Base-by-base conservation (phyloP, 2,888 invertebrate genomes). In the Ochropleura plecta region DNA sequence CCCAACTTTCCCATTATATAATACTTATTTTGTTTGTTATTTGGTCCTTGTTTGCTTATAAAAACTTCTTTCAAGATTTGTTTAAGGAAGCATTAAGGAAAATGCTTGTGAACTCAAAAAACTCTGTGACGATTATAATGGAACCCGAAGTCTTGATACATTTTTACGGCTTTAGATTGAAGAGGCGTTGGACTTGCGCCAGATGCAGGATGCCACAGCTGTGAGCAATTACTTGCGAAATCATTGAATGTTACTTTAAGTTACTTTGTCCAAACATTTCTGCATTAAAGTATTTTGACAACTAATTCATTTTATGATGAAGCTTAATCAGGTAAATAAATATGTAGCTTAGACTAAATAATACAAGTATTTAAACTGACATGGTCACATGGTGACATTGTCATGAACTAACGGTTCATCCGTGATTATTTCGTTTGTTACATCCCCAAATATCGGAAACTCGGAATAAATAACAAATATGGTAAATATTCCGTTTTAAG, bases 1-100 rank as follows among this genome's bases (percentile, higher is more conserved):
- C 53, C 82, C 70, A 76, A 84, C 76, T 84, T 80, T 80, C 30
- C 57, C 66, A 79, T 83, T 81, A 83, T 79, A 73, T 65, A 62
- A 74, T 74, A 83, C 70, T 79, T 79, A 83, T 72, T 74, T 79
- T 62, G 59, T 53, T 78, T 57, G 46, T 49, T 70, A 59, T 78
- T 70, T 68, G 40, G 64, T 42, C 44, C 46, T 67, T 48, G 53
- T 73, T 77, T 62, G 57, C 18, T 46, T 73, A 65, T 59, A 68
- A 48, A 57, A 73, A 59, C 18, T 70, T 44, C 55, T 70, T 77
- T 64, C 12, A 59, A 62, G 44, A 57, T 73, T 73, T 65, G 30
- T 75, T 51, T 49, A 75, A 42, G 8, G 62, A 72, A 63, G 62
- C n/a, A 64, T 65, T 78, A 66, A 51, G 18, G 30, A 68, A 51